Evolutionary conservation across 92 coral and sea anemone species (phyloP), one percentile per base, ranked within the genome.

Genomic region (Porites lobata): DNA sequence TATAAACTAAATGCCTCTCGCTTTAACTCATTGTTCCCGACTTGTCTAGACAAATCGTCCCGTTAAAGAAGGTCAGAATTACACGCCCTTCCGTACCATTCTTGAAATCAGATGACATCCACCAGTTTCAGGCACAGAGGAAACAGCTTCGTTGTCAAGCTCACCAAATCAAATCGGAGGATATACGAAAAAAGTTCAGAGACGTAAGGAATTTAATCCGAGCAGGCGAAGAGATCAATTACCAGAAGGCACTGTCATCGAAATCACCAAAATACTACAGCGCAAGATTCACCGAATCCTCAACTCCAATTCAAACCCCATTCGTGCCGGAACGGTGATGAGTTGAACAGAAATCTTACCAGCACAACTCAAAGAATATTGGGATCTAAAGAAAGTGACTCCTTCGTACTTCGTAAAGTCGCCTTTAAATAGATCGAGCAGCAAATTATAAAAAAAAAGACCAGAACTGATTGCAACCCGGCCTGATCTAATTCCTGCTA

Each of bases 51-150:
- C 47, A 38, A 4, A 38, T 4, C 47, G 7, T 75, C 20, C 82
- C 91, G 22, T 72, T 88, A 61, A 80, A 59, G 74, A 65, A 78
- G 18, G 62, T 80, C 14, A 81, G 72, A 81, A 54, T 88, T 66
- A 80, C 85, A 54, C 91, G 87, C 59, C 91, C 91, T 88, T 87
- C 87, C 11, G 79, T 75, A n/a, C 75, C 76, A 38, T 88, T 79
- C 87, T 72, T 88, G 18, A 73, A 88, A 59, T 73, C 76, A 51
- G 78, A 78, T 9, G 83, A 65, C 38, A 62, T 62, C 50, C 18
- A 32, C 72, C 80, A 84, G 72, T 82, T 84, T 21, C 88, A 73
- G 59, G 70, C 51, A 43, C 74, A 73, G 77, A 73, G 88, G 68
- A 58, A 85, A 53, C 57, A 62, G 38, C 82, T 85, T 22, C 85